Conservation (phyloP, 2,113 vertebrate species). For the Mastomys coucha region DNA sequence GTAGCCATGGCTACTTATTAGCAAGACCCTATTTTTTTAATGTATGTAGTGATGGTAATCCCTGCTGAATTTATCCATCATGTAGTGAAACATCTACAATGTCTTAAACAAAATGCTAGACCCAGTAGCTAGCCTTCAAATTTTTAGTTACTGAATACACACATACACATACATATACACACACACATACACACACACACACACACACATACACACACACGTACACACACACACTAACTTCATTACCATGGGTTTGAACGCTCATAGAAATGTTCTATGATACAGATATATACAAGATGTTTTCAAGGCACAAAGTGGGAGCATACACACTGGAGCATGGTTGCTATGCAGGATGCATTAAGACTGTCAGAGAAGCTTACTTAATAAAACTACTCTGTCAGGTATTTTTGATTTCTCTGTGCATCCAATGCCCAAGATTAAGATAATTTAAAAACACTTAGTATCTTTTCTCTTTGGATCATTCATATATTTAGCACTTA, state of each 20-base stretch:
- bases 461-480: neutral
- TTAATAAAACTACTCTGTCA: neutral
- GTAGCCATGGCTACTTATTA: neutral
- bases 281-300: neutral
- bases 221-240: neutral
- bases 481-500: neutral
- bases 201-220: neutral
- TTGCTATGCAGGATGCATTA: neutral
- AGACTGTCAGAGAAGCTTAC: neutral
- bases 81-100: neutral
- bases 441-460: neutral
- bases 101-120: neutral
- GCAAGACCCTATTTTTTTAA: neutral
- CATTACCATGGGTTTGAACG: neutral
- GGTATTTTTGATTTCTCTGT: neutral
- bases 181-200: neutral
- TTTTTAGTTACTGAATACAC: neutral
- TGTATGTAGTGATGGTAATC: neutral
- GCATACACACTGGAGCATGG: neutral
- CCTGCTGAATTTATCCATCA: conserved; percentile 27
- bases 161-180: neutral
- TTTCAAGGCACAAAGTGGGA: neutral
- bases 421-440: neutral
- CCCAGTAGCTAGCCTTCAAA: neutral
- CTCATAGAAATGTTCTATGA: neutral